These are phyloP conservation scores for Macrotus californicus DNA, from an alignment of 2,113 vertebrate genomes.

Conservation along the genomic window DNA sequence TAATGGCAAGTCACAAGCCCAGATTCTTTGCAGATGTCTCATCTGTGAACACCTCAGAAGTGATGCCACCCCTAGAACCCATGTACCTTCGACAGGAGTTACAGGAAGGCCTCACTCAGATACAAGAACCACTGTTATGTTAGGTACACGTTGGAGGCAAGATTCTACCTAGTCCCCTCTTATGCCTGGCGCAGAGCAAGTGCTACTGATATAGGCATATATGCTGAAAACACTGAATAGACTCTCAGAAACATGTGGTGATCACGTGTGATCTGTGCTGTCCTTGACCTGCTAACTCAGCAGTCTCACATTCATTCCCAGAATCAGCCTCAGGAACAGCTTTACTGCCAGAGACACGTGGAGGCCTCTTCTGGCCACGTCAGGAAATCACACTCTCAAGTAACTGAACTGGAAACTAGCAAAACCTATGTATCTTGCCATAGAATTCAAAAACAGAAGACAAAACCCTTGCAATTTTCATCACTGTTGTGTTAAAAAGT, in stretches of 20 bases:
- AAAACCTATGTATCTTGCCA: neutral
- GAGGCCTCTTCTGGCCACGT: conserved; percentile 55
- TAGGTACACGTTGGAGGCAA: neutral
- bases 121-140: neutral
- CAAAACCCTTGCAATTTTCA: neutral
- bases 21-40: neutral
- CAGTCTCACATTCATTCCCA: neutral
- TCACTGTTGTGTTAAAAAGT: neutral
- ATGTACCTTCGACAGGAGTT: neutral
- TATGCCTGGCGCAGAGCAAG: neutral
- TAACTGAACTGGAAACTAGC: neutral
- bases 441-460: neutral
- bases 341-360: neutral
- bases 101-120: neutral
- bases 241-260: neutral
- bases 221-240: neutral
- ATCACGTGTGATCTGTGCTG: neutral
- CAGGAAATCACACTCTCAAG: conserved; percentile 13
- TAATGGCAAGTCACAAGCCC: neutral
- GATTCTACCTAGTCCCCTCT: neutral
- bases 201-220: neutral
- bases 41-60: neutral
- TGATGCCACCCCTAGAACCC: neutral
- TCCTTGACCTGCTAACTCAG: neutral
- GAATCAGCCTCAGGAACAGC: neutral